Evolutionary conservation across 2,797 vertebrate genomes (phyloP).

Genomic region (Sebastes flavidus): DNA sequence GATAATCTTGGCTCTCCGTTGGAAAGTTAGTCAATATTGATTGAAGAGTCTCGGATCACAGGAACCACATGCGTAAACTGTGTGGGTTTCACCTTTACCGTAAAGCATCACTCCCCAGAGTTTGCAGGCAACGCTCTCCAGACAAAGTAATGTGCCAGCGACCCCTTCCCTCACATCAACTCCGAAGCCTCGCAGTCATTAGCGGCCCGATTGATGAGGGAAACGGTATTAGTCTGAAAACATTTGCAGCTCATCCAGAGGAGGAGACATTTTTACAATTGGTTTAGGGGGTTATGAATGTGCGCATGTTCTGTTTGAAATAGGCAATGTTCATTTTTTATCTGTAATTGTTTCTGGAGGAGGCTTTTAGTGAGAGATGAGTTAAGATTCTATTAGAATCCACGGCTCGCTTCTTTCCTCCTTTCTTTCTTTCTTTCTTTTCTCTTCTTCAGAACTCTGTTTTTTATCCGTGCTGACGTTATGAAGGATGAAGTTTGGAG

Average conservation of each 20-base stretch:
- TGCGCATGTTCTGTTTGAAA: slow-evolving; percentile 77
- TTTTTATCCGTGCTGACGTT: not conserved
- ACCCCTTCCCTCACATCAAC: slow-evolving; percentile 72
- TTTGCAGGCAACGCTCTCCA: slow-evolving; percentile 49
- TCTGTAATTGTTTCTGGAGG: slow-evolving; percentile 84
- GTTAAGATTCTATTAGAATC: slow-evolving; percentile 78
- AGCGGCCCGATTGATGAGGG: slow-evolving; percentile 82
- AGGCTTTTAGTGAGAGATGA: slow-evolving; percentile 84
- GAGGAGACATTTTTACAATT: slow-evolving; percentile 82
- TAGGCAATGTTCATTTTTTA: slow-evolving; percentile 81
- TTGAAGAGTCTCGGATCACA: not conserved
- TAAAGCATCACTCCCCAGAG: slow-evolving; percentile 41
- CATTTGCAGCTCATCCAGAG: slow-evolving; percentile 80
- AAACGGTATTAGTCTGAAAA: slow-evolving; percentile 77
- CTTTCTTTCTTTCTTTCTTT: not conserved
- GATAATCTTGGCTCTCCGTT: not conserved
- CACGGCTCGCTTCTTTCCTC: slow-evolving; percentile 6
- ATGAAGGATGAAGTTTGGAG: not conserved
- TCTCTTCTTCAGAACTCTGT: not conserved
- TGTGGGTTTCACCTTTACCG: slow-evolving; percentile 36
- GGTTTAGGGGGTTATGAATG: slow-evolving; percentile 82
- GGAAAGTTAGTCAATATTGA: slow-evolving; percentile 21
- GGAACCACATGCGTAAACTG: slow-evolving; percentile 26
- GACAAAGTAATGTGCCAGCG: slow-evolving; percentile 66
- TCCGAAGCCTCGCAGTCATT: slow-evolving; percentile 79